Evolutionary conservation across 2,113 vertebrate genomes (phyloP), one percentile per base, ranked within the genome.

Genomic region (Noturus placidus): DNA sequence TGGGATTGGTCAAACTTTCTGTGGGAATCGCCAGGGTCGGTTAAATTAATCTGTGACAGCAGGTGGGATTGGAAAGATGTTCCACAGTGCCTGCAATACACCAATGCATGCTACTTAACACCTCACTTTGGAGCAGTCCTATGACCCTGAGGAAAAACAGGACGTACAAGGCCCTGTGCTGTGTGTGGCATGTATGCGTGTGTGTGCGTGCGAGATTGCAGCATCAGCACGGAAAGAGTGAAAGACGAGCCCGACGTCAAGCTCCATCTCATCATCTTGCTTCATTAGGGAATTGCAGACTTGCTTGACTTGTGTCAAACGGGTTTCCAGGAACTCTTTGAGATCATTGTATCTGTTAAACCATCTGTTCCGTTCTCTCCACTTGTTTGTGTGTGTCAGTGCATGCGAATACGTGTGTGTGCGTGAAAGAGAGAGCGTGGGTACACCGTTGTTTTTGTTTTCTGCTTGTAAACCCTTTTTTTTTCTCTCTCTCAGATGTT

Each of bases 241-340:
- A 88, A 88, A 91, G 86, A 91, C 88, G 90, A 93, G 63, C 80
- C 33, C 77, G 52, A 83, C 38, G 54, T 87, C 87, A 88, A 86
- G 91, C 91, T 86, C 82, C 88, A 74, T 90, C 91, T 91, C 93
- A 91, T 94, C 93, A 91, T 93, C 88, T 92, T 79, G 87, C 92
- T 92, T 94, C 90, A 93, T 94, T 93, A 93, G 91, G 76, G 90
- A 90, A 91, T 93, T 91, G 92, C 91, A 88, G 89, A 91, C 87
- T 90, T 88, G 82, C 89, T 91, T 91, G 77, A 86, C 79, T 87
- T 89, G 90, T 91, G 91, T 91, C 89, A 90, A 89, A 69, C 87
- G 85, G 86, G 85, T 77, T 93, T 95, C 92, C 93, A 89, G 91
- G 91, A 91, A 94, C 92, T 90, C 89, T 86, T 87, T 93, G 46